A percentile compares a stretch with the other conserved stretches of the same genome.
phyloP scores from a whole-genome alignment of 2,888 invertebrate species.

The Branchellion lobata region DNA sequence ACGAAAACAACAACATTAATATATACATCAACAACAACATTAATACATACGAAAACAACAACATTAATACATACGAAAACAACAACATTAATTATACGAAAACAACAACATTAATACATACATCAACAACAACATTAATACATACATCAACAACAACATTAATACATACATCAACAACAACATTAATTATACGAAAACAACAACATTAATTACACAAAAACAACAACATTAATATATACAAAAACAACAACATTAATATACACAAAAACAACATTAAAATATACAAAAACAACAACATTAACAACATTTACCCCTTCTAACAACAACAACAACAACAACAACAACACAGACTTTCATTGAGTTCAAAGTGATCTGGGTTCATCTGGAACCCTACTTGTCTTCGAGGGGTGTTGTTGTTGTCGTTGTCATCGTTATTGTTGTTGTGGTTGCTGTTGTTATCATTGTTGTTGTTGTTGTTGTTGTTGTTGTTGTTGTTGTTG shows the following conservation, averaged over 20 bases:
- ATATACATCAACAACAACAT: background rate
- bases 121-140: constrained; percentile 15
- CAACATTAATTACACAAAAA: constrained; percentile 10
- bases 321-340: background rate
- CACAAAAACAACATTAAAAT: too few relatives aligned
- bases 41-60: background rate
- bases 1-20: too few relatives aligned
- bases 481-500: background rate
- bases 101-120: constrained; percentile 11
- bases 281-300: background rate
- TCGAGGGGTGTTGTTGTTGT: background rate
- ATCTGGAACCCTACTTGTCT: constrained; percentile 4
- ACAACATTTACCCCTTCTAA: background rate
- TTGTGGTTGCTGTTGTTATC: background rate
- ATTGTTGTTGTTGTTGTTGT: background rate
- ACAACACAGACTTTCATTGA: background rate
- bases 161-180: constrained; percentile 1
- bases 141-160: background rate
- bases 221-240: background rate
- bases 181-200: too few relatives aligned
- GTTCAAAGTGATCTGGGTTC: background rate
- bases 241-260: background rate
- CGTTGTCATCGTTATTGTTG: background rate
- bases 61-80: background rate
- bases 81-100: background rate